Conservation (phyloP, 2,113 vertebrate genomes). For the Leucoraja erinaceus region DNA sequence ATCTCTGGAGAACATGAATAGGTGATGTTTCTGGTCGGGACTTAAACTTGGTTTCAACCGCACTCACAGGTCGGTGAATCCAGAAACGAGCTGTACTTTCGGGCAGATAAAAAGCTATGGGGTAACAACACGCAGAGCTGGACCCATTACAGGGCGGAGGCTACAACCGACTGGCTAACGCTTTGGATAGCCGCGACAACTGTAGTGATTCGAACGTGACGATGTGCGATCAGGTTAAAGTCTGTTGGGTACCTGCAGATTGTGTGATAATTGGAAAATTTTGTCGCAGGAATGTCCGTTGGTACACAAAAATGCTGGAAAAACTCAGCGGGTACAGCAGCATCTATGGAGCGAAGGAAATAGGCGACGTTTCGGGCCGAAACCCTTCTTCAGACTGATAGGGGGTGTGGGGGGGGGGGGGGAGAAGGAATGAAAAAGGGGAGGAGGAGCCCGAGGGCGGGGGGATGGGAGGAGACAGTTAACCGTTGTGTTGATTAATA, state of each 20-base stretch:
- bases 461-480: too few species aligned
- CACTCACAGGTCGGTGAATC: constrained; percentile 76
- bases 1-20: too few species aligned
- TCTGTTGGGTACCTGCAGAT: constrained; percentile 35
- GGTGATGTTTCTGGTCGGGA: too few species aligned
- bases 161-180: constrained; percentile 51
- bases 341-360: too few species aligned
- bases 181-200: constrained; percentile 49
- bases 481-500: constrained; percentile 46
- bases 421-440: too few species aligned
- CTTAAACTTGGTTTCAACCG: background rate
- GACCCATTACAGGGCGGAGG: constrained; percentile 54
- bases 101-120: constrained; percentile 77
- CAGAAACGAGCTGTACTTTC: constrained; percentile 75
- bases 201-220: constrained; percentile 51
- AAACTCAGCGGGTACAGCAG: too few species aligned
- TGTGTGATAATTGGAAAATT: background rate
- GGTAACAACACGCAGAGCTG: constrained; percentile 62
- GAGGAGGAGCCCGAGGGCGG: too few species aligned
- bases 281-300: constrained; percentile 43
- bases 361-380: too few species aligned
- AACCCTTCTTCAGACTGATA: too few species aligned
- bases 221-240: constrained; percentile 48
- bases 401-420: too few species aligned
- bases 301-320: too few species aligned